Evolutionary conservation across 2,888 invertebrate species (phyloP), one percentile per base, ranked within the genome.

Genomic region (Alloplasta piceator): DNA sequence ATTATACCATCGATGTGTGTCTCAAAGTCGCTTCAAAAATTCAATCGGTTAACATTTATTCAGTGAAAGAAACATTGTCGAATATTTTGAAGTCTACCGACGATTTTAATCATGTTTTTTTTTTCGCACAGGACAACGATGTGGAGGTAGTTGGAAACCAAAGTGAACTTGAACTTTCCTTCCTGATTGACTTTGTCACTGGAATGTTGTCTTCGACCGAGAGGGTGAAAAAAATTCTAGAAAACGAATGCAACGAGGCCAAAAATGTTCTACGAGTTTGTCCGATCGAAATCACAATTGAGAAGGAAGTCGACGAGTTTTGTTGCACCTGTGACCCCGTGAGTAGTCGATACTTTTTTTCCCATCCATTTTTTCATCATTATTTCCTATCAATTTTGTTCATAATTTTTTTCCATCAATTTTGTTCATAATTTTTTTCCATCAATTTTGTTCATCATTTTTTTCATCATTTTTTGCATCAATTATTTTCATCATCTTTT

Each of bases 221-320:
- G 58, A 78, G 85, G 9, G 88, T 87, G 1, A 91, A 87, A 76
- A 76, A 70, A 56, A 74, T 85, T 39, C 73, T 92, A 26, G 85
- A 86, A 76, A 79, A 26, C 7, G 86, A 92, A 73, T 91, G 91
- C 64, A 87, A 90, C 7, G 90, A 91, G 78, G 91, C 90, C 1
- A 86, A 78, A 74, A 89, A 88, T 72, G 89, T 86, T 68, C 82
- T 92, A 38, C 87, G 87, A 63, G 89, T 91, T 6, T 92, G 91
- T 91, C 78, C 83, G 6, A 80, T 86, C 16, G 87, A 89, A 84
- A 86, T 83, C 6, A 46, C 84, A 3, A 61, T 85, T 7, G 78
- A 83, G n/a, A 86, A 82, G 64, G 81, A 87, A 74, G 55, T 87
- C n/a, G 83, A 86, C 60, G 83, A 83, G 67, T 83, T 81, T 72